Percentiles rank a stretch among this genome's conserved stretches.
Evolutionary conservation across 2,888 invertebrate genomes (phyloP).

Genomic region (Watsonalla cultraria): DNA sequence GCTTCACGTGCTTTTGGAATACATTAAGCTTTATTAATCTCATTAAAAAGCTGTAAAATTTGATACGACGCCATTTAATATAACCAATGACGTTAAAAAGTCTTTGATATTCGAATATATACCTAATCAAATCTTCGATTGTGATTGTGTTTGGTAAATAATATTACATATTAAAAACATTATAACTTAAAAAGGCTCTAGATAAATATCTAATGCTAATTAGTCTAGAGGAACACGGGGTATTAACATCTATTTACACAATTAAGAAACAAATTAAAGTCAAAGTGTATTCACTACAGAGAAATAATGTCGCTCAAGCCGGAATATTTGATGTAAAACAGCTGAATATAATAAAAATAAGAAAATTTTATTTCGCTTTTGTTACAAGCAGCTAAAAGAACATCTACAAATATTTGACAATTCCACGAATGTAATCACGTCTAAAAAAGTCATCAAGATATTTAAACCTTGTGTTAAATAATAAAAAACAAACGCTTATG

Average conservation of each 20-base stretch:
- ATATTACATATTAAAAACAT: not conserved
- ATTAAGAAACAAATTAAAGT: not conserved
- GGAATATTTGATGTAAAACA: too few relatives aligned
- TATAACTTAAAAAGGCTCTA: not conserved
- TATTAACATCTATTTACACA: not conserved
- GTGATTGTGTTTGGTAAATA: not conserved
- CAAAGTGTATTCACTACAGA: too few relatives aligned
- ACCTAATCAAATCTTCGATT: constrained; percentile 6
- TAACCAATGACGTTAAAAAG: constrained; percentile 1
- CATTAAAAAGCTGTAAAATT: constrained; percentile 52
- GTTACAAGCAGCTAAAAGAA: too few relatives aligned
- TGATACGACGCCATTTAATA: constrained; percentile 24
- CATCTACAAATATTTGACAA: too few relatives aligned
- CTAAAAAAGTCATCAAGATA: too few relatives aligned
- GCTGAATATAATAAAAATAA: too few relatives aligned
- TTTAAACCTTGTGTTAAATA: too few relatives aligned
- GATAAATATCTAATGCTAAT: not conserved
- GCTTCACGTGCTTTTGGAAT: constrained; percentile 30
- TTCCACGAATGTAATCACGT: too few relatives aligned
- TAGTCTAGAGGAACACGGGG: not conserved
- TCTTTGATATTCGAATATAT: constrained; percentile 7
- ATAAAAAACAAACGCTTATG: too few relatives aligned
- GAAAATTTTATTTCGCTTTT: too few relatives aligned
- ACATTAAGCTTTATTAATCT: constrained; percentile 39
- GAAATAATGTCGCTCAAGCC: too few relatives aligned